A percentile compares a stretch with the other conserved stretches of the same genome.
Conservation (phyloP, 2,113 vertebrate genomes). For the Ceyx melanurus region DNA sequence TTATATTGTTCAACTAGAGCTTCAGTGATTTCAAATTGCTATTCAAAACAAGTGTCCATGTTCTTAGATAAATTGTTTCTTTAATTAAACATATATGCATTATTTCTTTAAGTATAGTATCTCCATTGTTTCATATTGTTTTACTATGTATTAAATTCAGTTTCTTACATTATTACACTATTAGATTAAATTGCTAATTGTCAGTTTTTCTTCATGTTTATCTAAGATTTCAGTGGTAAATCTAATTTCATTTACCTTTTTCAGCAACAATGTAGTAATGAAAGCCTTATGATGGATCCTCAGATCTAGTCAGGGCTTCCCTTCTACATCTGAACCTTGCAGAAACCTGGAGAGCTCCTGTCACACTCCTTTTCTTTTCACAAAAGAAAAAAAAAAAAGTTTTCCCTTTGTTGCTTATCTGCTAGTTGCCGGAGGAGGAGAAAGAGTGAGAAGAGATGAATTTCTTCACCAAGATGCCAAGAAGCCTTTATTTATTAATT, state of each 20-base stretch:
- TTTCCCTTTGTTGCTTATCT: no score
- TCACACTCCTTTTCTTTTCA: no score
- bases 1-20: constrained; percentile 3
- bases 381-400: no score
- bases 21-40: constrained; percentile 31
- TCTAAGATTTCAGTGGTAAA: background rate
- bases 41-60: background rate
- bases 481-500: no score
- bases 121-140: constrained; percentile 5
- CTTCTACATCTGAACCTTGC: background rate
- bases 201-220: constrained; percentile 24
- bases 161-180: constrained; percentile 9
- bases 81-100: constrained; percentile 33
- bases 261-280: background rate
- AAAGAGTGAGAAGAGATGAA: no score
- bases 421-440: no score
- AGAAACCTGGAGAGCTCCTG: background rate
- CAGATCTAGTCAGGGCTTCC: background rate
- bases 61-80: constrained; percentile 12
- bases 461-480: no score
- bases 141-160: constrained; percentile 2
- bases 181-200: constrained; percentile 36
- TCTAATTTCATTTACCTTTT: background rate
- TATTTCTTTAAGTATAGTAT: constrained; percentile 56
- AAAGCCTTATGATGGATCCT: background rate